Base-by-base conservation (phyloP, 2,888 invertebrate species). In the Brachyptera risi region DNA sequence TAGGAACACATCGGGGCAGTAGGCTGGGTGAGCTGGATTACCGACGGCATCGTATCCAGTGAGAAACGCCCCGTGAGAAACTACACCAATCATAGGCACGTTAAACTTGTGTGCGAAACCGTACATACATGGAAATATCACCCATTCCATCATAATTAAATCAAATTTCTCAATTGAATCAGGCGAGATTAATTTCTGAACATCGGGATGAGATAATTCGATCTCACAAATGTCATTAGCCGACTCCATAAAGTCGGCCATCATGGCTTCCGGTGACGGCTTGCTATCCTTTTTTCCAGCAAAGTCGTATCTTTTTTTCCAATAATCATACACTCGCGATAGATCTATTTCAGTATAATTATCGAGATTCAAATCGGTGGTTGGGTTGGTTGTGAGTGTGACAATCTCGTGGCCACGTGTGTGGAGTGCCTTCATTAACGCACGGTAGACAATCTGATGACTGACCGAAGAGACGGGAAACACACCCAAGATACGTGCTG, bases 71-170 rank as follows among this genome's bases (percentile, higher is more conserved):
- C 72, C 73, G 56, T 74, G 31, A 0, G 74, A 73, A 7, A 68
- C 62, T 4, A 75, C 63, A 0, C 71, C 75, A 59, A 84, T 79
- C 42, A 80, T 76, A 2, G 83, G 80, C 24, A 74, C 77, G 31
- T 78, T 71, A 68, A 83, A 83, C 66, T 79, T 79, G 42, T 81
- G 76, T 19, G 80, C 79, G 19, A 79, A 76, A 0, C 77, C 80
- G 60, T 78, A 79, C 38, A 79, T 68, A 0, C 79, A 58, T 0
- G 81, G 80, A 2, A 77, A 27, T 19, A 69, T 73, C 3, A 81
- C 74, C 21, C 78, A 76, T 70, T 84, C 84, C 2, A 79, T 75
- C 27, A 84, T 72, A 0, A 83, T 76, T 37, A 83, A 68, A 69
- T 84, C 84, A 65, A 83, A 84, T 59, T 75, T 21, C 11, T 27